Conservation (phyloP, 1,140 invertebrate species). For the Nixonia krombeini region DNA sequence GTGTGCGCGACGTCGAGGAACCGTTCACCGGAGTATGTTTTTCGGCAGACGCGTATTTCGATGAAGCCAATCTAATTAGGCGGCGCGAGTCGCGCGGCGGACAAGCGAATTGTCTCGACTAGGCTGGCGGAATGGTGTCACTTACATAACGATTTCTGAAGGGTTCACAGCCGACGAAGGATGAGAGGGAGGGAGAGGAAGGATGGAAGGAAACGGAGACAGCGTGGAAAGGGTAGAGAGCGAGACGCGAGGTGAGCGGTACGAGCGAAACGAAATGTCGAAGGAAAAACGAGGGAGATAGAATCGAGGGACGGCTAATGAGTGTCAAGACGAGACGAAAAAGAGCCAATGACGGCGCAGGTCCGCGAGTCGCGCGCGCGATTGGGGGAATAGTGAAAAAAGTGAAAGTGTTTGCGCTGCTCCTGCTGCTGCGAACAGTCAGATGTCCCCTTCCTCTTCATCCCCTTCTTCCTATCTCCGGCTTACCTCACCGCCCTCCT, state of each 20-base stretch:
- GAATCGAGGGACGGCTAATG: conserved; percentile 51
- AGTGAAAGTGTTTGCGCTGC: conserved; percentile 63
- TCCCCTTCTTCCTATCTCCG: conserved; percentile 3
- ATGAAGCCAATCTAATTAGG: too few species aligned
- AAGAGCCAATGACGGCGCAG: conserved; percentile 51
- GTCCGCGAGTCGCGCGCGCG: conserved; percentile 20
- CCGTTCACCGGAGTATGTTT: too few species aligned
- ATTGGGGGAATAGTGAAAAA: conserved; percentile 56
- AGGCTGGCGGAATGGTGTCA: conserved; percentile 65
- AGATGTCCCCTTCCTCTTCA: conserved; percentile 30
- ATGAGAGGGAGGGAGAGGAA: conserved; percentile 38
- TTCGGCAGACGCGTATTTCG: too few species aligned
- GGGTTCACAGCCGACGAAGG: conserved; percentile 62
- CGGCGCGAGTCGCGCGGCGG: too few species aligned
- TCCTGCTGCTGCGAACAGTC: conserved; percentile 37
- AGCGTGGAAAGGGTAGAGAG: conserved; percentile 22
- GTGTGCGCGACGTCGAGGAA: too few species aligned
- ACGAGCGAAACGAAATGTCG: conserved; percentile 31
- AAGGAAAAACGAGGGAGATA: conserved; percentile 33
- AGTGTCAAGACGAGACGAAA: conserved; percentile 54
- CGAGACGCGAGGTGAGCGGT: conserved; percentile 36
- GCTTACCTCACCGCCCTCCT: not conserved
- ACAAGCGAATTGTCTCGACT: conserved; percentile 65
- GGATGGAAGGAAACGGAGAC: conserved; percentile 29
- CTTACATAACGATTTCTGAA: conserved; percentile 68